Evolutionary conservation across 2,888 invertebrate species (phyloP).

Genomic region (Synanthedon tipuliformis): DNA sequence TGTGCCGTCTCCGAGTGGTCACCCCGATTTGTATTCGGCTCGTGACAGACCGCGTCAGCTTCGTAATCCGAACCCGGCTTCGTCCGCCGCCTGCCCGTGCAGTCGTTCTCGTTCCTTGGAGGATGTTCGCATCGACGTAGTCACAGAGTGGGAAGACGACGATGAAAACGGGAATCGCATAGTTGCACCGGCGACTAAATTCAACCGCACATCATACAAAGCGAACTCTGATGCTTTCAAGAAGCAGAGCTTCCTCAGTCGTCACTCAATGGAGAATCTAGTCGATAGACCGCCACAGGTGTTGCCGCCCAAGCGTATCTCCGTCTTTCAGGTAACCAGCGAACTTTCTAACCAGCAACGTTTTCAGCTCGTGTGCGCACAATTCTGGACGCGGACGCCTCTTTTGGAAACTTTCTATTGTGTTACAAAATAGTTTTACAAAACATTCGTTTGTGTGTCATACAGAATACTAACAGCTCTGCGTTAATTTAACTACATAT

Average conservation of each 20-base stretch:
- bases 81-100: conserved; percentile 70
- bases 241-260: conserved; percentile 63
- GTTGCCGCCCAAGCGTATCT: conserved; percentile 62
- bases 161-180: conserved; percentile 74
- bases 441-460: neutral
- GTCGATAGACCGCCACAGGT: conserved; percentile 66
- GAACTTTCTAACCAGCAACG: conserved; percentile 21
- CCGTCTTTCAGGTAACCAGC: conserved; percentile 67
- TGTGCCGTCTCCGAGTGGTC: conserved; percentile 58
- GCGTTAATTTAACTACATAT: neutral
- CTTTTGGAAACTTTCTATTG: neutral
- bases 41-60: conserved; percentile 51
- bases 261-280: conserved; percentile 80
- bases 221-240: conserved; percentile 37
- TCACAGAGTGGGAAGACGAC: conserved; percentile 73
- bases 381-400: neutral
- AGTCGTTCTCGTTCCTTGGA: conserved; percentile 78
- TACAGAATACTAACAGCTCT: neutral
- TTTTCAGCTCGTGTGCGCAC: neutral
- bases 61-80: conserved; percentile 42
- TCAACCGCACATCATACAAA: conserved; percentile 52
- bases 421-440: conserved; percentile 24
- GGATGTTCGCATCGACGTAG: conserved; percentile 76
- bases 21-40: conserved; percentile 39
- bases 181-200: conserved; percentile 60